Conservation (phyloP, 2,797 vertebrate species). For the Macrochelys suwanniensis region DNA sequence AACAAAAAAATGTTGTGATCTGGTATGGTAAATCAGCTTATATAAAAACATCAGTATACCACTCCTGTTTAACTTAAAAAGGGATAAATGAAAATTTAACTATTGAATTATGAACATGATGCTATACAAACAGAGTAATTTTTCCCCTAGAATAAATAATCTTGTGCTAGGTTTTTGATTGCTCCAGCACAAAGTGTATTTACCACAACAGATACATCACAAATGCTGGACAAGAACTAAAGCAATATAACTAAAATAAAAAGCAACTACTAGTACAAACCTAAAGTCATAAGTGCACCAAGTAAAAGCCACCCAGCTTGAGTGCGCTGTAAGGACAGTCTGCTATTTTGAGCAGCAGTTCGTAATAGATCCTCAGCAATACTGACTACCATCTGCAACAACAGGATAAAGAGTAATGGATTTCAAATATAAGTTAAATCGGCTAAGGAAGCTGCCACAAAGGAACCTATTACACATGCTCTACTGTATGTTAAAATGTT, state of each 20-base stretch:
- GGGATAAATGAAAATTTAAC: too few relatives aligned
- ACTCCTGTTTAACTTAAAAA: too few relatives aligned
- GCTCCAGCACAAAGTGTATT: neutral
- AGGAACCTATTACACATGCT: neutral
- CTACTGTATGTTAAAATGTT: neutral
- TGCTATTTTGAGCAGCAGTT: slow-evolving; percentile 96
- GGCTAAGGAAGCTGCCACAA: neutral
- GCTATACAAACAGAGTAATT: too few relatives aligned
- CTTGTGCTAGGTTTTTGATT: neutral
- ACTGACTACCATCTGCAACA: slow-evolving; percentile 94
- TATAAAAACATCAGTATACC: neutral
- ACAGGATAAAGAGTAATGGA: neutral
- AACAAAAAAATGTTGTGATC: neutral
- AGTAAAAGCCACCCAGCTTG: slow-evolving; percentile 98
- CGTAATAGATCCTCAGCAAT: slow-evolving; percentile 97
- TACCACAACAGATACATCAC: neutral
- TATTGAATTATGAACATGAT: neutral
- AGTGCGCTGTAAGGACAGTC: slow-evolving; percentile 95
- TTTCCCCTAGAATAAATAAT: neutral
- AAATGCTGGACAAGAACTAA: neutral
- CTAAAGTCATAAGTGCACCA: slow-evolving; percentile 97
- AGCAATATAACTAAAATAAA: slow-evolving; percentile 17
- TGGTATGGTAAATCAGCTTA: neutral
- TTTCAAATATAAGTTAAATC: slow-evolving; percentile 27
- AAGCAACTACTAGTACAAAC: slow-evolving; percentile 76